phyloP scores from a whole-genome alignment of 1,140 invertebrate genomes.

The Thaumatotibia leucotreta region DNA sequence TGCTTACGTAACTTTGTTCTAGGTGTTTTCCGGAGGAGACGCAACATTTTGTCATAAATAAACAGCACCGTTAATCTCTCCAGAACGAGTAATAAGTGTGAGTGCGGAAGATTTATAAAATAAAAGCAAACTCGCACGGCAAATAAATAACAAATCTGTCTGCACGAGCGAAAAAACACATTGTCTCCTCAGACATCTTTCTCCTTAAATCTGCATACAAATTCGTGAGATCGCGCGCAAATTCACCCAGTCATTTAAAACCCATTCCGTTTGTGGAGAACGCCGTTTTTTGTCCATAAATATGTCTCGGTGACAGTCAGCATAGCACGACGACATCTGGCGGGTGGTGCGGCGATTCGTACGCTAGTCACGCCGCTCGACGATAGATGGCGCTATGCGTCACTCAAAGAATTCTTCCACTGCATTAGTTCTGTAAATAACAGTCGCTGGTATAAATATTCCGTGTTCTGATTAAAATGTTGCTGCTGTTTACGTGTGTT shows the following conservation, averaged over 20 bases:
- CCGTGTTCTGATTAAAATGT: conserved; percentile 10
- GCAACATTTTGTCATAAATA: not conserved
- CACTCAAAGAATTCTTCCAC: conserved; percentile 30
- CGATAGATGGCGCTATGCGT: conserved; percentile 35
- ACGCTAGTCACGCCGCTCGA: conserved; percentile 21
- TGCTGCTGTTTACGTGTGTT: not conserved
- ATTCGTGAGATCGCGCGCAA: conserved; percentile 57
- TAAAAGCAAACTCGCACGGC: conserved; percentile 26
- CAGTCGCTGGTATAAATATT: not conserved
- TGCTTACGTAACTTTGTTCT: not conserved
- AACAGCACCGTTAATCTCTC: conserved; percentile 8
- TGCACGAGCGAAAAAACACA: conserved; percentile 51
- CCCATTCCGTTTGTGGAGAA: conserved; percentile 53
- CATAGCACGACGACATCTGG: conserved; percentile 36
- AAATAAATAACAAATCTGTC: conserved; percentile 46
- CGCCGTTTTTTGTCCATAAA: conserved; percentile 51
- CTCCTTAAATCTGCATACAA: conserved; percentile 63
- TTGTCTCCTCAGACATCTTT: conserved; percentile 52
- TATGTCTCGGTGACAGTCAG: conserved; percentile 39
- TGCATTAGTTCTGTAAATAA: conserved; percentile 10
- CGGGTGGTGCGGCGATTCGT: conserved; percentile 20
- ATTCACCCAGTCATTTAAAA: conserved; percentile 66
- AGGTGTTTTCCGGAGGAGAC: not conserved
- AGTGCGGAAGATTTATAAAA: conserved; percentile 15
- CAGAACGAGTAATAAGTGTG: conserved; percentile 7